phyloP scores from a whole-genome alignment of 2,797 vertebrate species.

The Botia kubotai region DNA sequence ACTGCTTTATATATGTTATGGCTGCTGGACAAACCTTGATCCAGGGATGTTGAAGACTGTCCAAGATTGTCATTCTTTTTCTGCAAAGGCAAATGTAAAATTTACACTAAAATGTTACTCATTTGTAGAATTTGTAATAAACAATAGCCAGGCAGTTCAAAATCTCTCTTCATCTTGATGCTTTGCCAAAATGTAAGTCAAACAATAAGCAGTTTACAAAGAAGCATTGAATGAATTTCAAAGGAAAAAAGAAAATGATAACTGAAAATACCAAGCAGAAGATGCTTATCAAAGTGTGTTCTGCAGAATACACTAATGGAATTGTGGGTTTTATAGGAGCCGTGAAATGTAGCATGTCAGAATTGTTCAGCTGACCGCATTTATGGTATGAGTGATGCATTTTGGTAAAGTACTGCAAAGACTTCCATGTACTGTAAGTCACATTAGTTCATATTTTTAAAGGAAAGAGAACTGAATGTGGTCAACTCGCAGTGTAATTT shows the following conservation, averaged over 20 bases:
- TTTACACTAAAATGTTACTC: not conserved
- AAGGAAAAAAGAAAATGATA: not conserved
- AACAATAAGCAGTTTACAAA: not conserved
- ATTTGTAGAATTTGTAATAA: not conserved
- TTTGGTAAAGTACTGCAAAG: not conserved
- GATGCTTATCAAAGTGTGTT: slow-evolving; percentile 6
- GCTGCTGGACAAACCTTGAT: slow-evolving; percentile 86
- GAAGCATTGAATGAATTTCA: not conserved
- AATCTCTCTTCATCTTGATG: not conserved
- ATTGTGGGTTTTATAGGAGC: not conserved
- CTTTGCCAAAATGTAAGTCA: not conserved
- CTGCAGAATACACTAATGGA: not conserved
- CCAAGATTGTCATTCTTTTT: slow-evolving; percentile 97
- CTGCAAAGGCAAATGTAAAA: slow-evolving; percentile 70
- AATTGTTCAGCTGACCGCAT: slow-evolving; percentile 4
- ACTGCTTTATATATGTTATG: slow-evolving; percentile 19
- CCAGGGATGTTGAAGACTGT: slow-evolving; percentile 95
- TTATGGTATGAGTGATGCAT: not conserved
- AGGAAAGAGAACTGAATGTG: slow-evolving; percentile 2
- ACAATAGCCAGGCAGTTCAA: not conserved
- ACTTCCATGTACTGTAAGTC: slow-evolving; percentile 17
- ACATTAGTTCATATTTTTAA: slow-evolving; percentile 32
- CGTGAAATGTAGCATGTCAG: not conserved
- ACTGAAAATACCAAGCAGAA: not conserved
- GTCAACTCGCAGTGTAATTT: slow-evolving; percentile 3